These are phyloP conservation scores for Emydura subglobosa DNA, from an alignment of 2,113 vertebrate species.

Conservation along the genomic window DNA sequence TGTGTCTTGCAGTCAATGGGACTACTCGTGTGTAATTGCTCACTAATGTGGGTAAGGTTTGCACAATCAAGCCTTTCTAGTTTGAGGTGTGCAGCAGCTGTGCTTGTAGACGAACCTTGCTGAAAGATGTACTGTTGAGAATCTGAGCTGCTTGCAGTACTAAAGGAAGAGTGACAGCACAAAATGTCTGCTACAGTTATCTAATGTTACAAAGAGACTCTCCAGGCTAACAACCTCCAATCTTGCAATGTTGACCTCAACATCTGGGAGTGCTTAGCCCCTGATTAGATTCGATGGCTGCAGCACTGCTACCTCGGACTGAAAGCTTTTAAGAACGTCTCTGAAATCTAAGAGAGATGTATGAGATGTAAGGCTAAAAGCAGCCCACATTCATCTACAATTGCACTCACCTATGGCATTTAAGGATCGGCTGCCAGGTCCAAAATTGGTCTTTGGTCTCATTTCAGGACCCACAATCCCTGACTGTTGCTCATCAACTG, in stretches of 20 bases:
- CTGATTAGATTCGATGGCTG: background rate
- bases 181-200: conserved; percentile 25
- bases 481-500: background rate
- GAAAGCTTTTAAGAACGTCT: background rate
- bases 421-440: background rate
- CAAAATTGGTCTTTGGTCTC: background rate
- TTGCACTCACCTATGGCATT: background rate
- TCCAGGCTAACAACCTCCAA: background rate
- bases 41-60: conserved; percentile 5
- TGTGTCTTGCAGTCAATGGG: conserved; percentile 42
- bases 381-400: background rate
- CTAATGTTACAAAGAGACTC: background rate
- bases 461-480: background rate
- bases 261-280: background rate
- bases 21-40: background rate
- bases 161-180: conserved; percentile 22
- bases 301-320: background rate
- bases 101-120: conserved; percentile 21
- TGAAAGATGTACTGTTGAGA: conserved; percentile 33
- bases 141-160: conserved; percentile 20
- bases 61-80: conserved; percentile 1
- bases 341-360: background rate
- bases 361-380: background rate
- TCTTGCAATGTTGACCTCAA: background rate
- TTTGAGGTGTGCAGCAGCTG: conserved; percentile 35